Evolutionary conservation across 2,888 invertebrate species (phyloP), one percentile per base, ranked within the genome.

Genomic region (Rotaria socialis): DNA sequence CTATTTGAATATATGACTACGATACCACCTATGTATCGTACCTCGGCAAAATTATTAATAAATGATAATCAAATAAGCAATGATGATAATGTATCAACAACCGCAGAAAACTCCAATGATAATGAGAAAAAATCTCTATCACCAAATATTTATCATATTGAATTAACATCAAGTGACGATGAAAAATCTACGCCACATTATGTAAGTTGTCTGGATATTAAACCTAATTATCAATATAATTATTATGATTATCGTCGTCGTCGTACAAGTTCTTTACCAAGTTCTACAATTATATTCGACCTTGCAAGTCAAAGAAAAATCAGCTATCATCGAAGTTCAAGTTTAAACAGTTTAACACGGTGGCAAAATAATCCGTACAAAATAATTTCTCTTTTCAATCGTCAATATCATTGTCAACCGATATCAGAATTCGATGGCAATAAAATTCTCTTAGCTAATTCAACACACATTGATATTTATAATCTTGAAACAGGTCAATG

Each of bases 281-380:
- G 67, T 67, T 67, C 67, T 1, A 35, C 67, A 35, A 67, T 67
- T 67, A 35, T 19, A 19, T 35, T 67, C 19, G 67, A 67, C 19
- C 67, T 67, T 67, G 35, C 67, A 27, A 67, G 2, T 0, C 19
- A 16, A 35, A 67, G 2, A 1, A 67, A 67, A 67, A 2, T 11
- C 22, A 67, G 5, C 16, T 16, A 35, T 6, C 0, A 4, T 27
- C 67, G 67, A 35, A 67, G 67, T 41, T 67, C 67, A 67, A 67
- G 67, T 67, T 35, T 67, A 67, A 35, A 10, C 7, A 67, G 35
- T 67, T 19, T 67, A 67, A 35, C 35, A 35, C 19, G 16, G 35
- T 67, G 67, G 67, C 67, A 67, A 35, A 67, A 67, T 67, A 67
- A 67, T 67, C 67, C 67, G 6, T 35, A 67, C 35, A 67, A 41